phyloP scores from a whole-genome alignment of 2,113 vertebrate genomes.

The Neofelis nebulosa region DNA sequence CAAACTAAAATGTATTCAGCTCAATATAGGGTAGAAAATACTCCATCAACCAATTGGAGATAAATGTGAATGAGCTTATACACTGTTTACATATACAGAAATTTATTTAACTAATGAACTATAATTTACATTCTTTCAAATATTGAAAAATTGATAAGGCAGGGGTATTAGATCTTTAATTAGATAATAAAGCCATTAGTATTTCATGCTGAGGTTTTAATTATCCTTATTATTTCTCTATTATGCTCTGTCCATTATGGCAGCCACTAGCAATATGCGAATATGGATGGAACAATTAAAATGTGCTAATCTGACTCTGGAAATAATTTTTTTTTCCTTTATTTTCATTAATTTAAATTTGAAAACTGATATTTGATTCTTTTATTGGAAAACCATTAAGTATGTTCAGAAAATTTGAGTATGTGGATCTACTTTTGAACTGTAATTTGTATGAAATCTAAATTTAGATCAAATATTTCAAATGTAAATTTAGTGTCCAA shows the following conservation, averaged over 20 bases:
- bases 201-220: conserved; percentile 31
- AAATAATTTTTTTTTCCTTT: neutral
- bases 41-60: neutral
- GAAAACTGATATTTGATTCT: conserved; percentile 7
- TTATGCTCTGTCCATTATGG: neutral
- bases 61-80: neutral
- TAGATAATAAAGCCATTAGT: conserved; percentile 15
- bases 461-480: neutral
- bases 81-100: neutral
- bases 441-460: neutral
- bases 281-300: neutral
- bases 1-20: neutral
- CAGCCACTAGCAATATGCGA: neutral
- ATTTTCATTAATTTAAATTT: conserved; percentile 11
- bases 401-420: neutral
- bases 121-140: neutral
- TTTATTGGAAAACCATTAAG: neutral
- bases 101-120: conserved; percentile 16
- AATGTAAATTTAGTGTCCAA: neutral
- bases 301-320: neutral
- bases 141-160: neutral
- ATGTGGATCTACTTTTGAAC: neutral
- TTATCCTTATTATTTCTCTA: conserved; percentile 50
- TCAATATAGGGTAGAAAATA: conserved; percentile 16
- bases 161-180: neutral